Percentiles rank a stretch among this genome's conserved stretches.
These are phyloP conservation scores for Limnephilus lunatus DNA, from an alignment of 2,888 invertebrate genomes.

Conservation along the genomic window DNA sequence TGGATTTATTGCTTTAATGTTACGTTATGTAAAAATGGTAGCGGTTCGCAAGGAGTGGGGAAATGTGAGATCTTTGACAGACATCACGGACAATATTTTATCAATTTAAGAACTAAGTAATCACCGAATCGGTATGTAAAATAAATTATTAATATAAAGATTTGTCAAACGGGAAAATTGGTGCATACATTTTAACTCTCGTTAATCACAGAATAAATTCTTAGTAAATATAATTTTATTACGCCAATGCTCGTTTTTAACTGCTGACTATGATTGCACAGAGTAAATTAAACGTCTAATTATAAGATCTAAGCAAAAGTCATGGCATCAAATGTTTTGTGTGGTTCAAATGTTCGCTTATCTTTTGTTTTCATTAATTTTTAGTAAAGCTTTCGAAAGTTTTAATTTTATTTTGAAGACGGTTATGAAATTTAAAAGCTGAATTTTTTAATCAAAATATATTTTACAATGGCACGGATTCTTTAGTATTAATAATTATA, in stretches of 20 bases:
- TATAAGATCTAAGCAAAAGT: background rate
- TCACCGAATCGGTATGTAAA: background rate
- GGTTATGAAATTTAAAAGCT: background rate
- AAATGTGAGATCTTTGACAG: background rate
- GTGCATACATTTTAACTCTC: constrained; percentile 24
- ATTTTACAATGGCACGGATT: constrained; percentile 33
- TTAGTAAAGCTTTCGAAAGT: constrained; percentile 16
- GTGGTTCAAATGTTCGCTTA: background rate
- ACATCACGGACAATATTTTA: background rate
- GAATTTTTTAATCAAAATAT: background rate
- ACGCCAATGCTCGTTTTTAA: background rate
- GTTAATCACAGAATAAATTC: constrained; percentile 37
- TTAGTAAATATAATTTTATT: background rate
- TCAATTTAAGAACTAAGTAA: constrained; percentile 17
- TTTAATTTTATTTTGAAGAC: background rate
- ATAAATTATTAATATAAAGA: background rate
- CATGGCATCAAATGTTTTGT: background rate
- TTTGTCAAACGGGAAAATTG: constrained; percentile 30
- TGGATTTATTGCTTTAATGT: constrained; percentile 40
- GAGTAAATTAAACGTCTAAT: background rate
- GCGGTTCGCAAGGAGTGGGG: background rate
- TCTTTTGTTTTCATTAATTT: background rate
- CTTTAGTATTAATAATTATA: background rate
- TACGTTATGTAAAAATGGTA: background rate
- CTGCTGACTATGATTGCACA: background rate